Evolutionary conservation across 2,797 vertebrate species (phyloP), one percentile per base, ranked within the genome.

Genomic region (Myotis findleyi): DNA sequence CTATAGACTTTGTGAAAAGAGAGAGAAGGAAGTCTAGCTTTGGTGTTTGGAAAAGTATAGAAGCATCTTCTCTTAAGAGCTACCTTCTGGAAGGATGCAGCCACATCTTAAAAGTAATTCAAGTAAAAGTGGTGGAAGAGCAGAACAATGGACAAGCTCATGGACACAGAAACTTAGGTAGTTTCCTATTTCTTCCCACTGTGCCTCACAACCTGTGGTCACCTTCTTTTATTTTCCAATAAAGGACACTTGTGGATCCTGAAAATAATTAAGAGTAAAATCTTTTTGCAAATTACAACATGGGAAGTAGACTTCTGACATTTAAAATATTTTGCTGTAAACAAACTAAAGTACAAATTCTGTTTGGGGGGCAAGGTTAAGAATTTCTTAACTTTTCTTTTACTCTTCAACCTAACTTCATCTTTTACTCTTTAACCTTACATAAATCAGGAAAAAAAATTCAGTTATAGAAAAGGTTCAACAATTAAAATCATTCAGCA

Each of bases 211-310:
- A 21, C 9, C 9, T 36, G 62, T 76, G 23, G 14, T 21, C 38
- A 69, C 49, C 21, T 25, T 51, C 33, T 81, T 85, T 90, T 27
- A 73, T 79, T 94, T 81, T 38, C 55, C 41, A 82, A 41, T n/a
- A 75, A 69, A 91, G 51, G n/a, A 55, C 10, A 49, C 71, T 41
- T 87, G 62, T 1, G 57, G 44, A 68, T 82, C 49, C 68, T 82
- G 41, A 95, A 85, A 89, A 55, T 73, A 83, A 93, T 76, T 93
- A 69, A 92, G 87, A 95, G 64, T n/a, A 91, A 87, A 83, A 44
- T 21, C 3, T 38, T 86, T 77, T 92, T 75, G 69, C 47, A 85
- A 91, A 93, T 62, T 83, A 59, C 10, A 57, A 68, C 21, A 88
- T 27, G 6, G 5, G 21, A 77, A 38, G n/a, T 8, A 25, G 41